Conservation (phyloP, 2,797 vertebrate genomes). For the Paedocypris micromegethes region DNA sequence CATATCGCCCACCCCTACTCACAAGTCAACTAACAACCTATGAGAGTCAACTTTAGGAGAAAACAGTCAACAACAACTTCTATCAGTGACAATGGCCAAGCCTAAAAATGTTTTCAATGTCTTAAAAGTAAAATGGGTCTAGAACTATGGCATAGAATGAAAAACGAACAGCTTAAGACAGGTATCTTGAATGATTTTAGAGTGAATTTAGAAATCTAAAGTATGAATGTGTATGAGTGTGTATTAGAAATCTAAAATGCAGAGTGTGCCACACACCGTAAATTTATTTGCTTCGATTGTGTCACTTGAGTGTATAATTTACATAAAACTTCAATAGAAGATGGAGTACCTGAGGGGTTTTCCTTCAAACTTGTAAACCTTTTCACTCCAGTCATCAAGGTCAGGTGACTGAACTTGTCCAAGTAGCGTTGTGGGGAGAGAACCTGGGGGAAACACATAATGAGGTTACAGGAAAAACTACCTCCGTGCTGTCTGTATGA, state of each 20-base stretch:
- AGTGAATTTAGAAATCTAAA: constrained; percentile 69
- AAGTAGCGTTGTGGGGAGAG: constrained; percentile 70
- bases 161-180: constrained; percentile 33
- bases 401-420: constrained; percentile 81
- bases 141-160: too few species aligned
- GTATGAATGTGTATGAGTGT: constrained; percentile 51
- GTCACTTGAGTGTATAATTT: constrained; percentile 28
- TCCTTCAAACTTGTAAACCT: constrained; percentile 79
- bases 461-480: constrained; percentile 48
- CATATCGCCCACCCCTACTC: too few species aligned
- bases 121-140: too few species aligned
- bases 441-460: constrained; percentile 62
- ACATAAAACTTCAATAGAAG: constrained; percentile 43
- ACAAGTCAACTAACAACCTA: too few species aligned
- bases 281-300: constrained; percentile 27
- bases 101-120: too few species aligned
- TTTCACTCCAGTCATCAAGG: constrained; percentile 83
- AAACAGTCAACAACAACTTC: too few species aligned
- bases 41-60: too few species aligned
- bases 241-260: constrained; percentile 13
- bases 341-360: constrained; percentile 76
- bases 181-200: constrained; percentile 52
- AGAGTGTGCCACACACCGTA: neutral
- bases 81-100: too few species aligned
- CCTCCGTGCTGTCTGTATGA: constrained; percentile 25